Percentiles rank a stretch among this genome's conserved stretches.
Evolutionary conservation across 2,888 invertebrate species (phyloP).

Genomic region (Lysandra bellargus): DNA sequence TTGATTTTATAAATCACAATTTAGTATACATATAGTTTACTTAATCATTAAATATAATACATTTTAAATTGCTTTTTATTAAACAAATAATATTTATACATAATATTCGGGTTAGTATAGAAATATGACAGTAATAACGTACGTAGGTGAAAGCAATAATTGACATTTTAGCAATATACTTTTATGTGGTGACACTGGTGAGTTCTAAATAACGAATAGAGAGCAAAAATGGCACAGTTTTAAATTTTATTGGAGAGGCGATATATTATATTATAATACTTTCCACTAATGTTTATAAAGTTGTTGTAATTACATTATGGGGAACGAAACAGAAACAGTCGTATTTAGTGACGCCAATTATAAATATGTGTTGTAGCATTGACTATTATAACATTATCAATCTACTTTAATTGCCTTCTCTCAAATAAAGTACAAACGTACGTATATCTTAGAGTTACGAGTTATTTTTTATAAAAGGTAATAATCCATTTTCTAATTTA

Average conservation of each 20-base stretch:
- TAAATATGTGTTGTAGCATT: background rate
- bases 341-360: background rate
- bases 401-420: background rate
- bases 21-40: constrained; percentile 27
- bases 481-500: background rate
- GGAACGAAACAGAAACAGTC: background rate
- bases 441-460: background rate
- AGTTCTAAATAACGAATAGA: background rate
- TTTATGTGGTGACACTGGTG: background rate
- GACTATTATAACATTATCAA: background rate
- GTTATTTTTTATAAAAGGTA: background rate
- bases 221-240: constrained; percentile 6
- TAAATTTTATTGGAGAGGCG: background rate
- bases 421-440: background rate
- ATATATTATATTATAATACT: background rate
- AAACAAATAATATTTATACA: background rate
- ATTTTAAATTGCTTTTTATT: constrained; percentile 9
- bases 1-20: constrained; percentile 34
- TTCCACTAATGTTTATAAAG: background rate
- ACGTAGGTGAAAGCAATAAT: constrained; percentile 2
- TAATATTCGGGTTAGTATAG: background rate
- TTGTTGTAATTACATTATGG: background rate
- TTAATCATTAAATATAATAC: constrained; percentile 11
- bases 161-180: constrained; percentile 22
- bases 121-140: background rate